These are phyloP conservation scores for Proteles cristata DNA, from an alignment of 2,113 vertebrate species.

Conservation along the genomic window DNA sequence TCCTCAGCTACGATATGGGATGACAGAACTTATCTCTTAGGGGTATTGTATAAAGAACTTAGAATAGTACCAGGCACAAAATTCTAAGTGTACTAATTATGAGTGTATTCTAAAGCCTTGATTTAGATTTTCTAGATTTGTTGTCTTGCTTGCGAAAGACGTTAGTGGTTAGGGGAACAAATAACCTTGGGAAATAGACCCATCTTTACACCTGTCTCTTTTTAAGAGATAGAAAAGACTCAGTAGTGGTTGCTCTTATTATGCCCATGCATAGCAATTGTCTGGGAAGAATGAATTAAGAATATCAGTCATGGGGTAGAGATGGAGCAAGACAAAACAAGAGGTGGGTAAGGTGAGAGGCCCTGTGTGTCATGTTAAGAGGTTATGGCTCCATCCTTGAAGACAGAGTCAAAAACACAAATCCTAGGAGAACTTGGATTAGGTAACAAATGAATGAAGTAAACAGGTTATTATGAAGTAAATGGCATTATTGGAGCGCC, in stretches of 20 bases:
- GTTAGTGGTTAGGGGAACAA: neutral
- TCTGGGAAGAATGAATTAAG: neutral
- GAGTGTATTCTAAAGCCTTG: neutral
- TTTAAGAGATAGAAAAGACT: neutral
- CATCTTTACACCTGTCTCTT: neutral
- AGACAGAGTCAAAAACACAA: neutral
- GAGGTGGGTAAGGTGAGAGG: neutral
- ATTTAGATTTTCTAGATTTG: neutral
- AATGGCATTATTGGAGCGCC: neutral
- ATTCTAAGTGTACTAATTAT: neutral
- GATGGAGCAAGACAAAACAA: neutral
- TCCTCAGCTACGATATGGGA: neutral
- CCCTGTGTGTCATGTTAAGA: neutral
- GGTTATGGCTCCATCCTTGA: neutral
- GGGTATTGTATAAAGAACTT: neutral
- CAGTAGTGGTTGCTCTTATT: neutral
- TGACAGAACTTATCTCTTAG: neutral
- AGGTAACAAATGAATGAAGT: neutral
- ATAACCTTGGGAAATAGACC: neutral
- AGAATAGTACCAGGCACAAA: neutral
- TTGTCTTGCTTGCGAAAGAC: neutral
- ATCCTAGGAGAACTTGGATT: neutral
- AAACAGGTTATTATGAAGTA: neutral
- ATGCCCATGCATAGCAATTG: neutral
- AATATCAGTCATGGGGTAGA: neutral